These are phyloP conservation scores for Cynopterus brachyotis DNA, from an alignment of 2,113 vertebrate species.

Conservation along the genomic window DNA sequence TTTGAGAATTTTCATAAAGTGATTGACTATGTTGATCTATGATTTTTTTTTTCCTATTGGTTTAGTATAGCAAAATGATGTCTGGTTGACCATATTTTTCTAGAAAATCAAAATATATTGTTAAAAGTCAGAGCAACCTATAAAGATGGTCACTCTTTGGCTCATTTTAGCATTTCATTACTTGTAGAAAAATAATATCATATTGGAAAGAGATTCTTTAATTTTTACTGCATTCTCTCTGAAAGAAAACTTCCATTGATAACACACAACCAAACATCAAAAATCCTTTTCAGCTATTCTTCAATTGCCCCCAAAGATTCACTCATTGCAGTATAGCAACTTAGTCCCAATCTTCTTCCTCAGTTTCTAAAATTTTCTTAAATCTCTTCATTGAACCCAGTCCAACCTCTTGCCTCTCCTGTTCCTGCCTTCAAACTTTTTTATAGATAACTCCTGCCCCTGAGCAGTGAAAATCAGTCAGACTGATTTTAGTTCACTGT, in stretches of 20 bases:
- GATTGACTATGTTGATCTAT: background rate
- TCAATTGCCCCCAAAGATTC: background rate
- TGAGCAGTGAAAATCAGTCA: background rate
- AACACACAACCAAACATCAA: background rate
- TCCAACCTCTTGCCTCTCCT: background rate
- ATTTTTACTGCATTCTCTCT: background rate
- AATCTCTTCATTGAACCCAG: background rate
- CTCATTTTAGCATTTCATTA: background rate
- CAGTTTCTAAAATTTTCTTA: background rate
- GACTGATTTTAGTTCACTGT: background rate
- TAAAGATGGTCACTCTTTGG: background rate
- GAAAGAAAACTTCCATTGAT: background rate
- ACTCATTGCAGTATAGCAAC: background rate
- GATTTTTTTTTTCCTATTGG: background rate
- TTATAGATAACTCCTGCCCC: background rate
- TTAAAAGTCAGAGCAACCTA: background rate
- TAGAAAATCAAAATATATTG: background rate
- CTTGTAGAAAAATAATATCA: background rate
- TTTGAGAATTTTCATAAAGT: background rate
- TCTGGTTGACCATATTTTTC: background rate
- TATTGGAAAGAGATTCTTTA: background rate
- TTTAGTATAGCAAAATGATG: background rate
- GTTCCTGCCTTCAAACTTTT: background rate
- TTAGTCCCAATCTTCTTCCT: background rate
- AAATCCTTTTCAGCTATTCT: background rate